Base-by-base conservation (phyloP, 1,140 invertebrate species). In the Polyergus mexicanus region DNA sequence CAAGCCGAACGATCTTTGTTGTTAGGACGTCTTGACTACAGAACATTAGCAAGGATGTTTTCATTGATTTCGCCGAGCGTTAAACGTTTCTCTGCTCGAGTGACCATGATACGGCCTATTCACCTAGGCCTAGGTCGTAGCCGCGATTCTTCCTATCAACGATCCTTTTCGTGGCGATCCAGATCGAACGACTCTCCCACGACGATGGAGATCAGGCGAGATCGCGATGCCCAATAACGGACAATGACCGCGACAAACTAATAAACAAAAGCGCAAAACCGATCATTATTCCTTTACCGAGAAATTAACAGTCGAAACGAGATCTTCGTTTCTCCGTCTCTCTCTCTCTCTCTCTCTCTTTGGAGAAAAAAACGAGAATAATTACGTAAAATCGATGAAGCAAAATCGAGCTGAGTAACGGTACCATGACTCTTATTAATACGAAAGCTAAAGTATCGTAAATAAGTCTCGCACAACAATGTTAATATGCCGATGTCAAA, bases 141-240 rank as follows among this genome's bases (percentile, higher is more conserved):
- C 44, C 47, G 69, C 56, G 75, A 62, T 76, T 71, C 69, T 44
- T 47, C 77, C 76, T 74, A 86, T 72, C 72, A 72, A 75, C 77
- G 80, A 69, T 90, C 83, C 75, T 62, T 80, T 75, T 88, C 86
- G 83, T 81, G 83, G 76, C 71, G 89, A 90, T 90, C 86, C 74
- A 75, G 86, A 88, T 88, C 89, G 86, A 90, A 86, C 83, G 88
- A 90, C 69, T 90, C 88, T 90, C 89, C 89, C 89, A 90, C 89
- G 89, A 84, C 56, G 69, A 56, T 51, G 76, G n/a, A n/a, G 69
- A 87, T 76, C 44, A 32, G 35, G 35, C 25, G 54, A 51, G 86
- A 90, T 84, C 84, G 38, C 69, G 60, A 87, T 89, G 63, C 80
- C 41, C 83, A 63, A 83, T 89, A 75, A 89, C 86, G 81, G 88